A percentile compares a stretch with the other conserved stretches of the same genome.
These are phyloP conservation scores for Phalacrocorax brasilianus DNA, from an alignment of 2,113 vertebrate genomes.

Conservation along the genomic window DNA sequence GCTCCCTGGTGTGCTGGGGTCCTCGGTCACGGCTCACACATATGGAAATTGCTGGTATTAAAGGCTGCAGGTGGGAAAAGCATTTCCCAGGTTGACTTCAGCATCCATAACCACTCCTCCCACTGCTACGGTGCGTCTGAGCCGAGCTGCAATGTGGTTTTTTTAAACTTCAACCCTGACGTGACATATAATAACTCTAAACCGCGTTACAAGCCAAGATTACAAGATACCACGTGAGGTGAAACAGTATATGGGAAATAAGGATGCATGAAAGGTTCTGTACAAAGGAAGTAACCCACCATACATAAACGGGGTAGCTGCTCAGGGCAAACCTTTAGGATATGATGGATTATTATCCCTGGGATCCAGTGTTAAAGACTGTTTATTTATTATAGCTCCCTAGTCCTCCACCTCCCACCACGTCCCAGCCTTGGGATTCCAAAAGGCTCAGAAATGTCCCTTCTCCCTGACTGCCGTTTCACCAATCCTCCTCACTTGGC, in stretches of 20 bases:
- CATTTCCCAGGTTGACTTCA: not conserved
- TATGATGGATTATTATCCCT: constrained; percentile 39
- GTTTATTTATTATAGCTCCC: constrained; percentile 27
- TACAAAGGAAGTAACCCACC: constrained; percentile 29
- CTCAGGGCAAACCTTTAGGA: constrained; percentile 17
- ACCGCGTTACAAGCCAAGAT: not conserved
- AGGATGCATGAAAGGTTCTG: constrained; percentile 18
- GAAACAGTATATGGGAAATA: constrained; percentile 43
- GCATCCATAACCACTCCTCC: not conserved
- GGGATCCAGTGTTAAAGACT: not conserved
- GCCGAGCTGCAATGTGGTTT: not conserved
- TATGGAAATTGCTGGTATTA: not conserved
- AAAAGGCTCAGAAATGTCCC: not conserved
- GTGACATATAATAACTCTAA: constrained; percentile 8
- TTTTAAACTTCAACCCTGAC: not conserved
- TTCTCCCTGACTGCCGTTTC: not conserved
- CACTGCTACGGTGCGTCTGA: fast-evolving
- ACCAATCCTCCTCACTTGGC: fast-evolving
- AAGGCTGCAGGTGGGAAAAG: not conserved
- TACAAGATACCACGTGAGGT: constrained; percentile 8
- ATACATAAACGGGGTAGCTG: not conserved
- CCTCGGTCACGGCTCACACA: not conserved
- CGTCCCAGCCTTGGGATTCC: not conserved
- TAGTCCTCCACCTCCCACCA: not conserved
- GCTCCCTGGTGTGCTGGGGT: not conserved